These are phyloP conservation scores for Aspiorhynchus laticeps DNA, from an alignment of 2,113 vertebrate genomes.

Conservation along the genomic window DNA sequence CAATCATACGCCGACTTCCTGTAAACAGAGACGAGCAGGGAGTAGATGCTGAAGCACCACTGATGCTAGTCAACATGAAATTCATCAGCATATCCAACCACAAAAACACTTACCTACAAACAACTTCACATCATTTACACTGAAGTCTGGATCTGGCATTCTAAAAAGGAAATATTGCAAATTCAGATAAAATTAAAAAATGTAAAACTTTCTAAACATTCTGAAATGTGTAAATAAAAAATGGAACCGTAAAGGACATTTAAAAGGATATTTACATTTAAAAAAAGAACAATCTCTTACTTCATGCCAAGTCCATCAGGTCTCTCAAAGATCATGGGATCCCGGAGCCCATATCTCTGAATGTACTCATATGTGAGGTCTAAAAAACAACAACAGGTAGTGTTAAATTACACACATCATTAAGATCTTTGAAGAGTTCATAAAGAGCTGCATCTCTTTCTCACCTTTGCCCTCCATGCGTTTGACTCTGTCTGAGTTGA, in stretches of 20 bases:
- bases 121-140: constrained; percentile 94
- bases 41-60: background rate
- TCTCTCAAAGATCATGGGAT: constrained; percentile 91
- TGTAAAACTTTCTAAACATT: background rate
- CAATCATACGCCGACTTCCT: constrained; percentile 95
- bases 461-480: constrained; percentile 97
- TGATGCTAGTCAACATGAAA: background rate
- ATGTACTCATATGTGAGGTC: constrained; percentile 96
- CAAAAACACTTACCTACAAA: constrained; percentile 87
- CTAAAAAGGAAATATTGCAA: constrained; percentile 67
- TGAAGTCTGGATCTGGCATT: constrained; percentile 96
- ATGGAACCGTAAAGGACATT: background rate
- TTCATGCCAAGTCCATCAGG: constrained; percentile 92
- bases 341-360: constrained; percentile 90
- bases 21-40: constrained; percentile 34
- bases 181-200: background rate
- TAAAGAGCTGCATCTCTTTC: background rate
- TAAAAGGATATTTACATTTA: too few species aligned
- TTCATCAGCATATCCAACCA: background rate
- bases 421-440: background rate
- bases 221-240: background rate
- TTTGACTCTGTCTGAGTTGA: constrained; percentile 86
- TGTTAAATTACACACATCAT: background rate
- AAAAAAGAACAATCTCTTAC: constrained; percentile 72
- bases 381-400: constrained; percentile 56